These are phyloP conservation scores for Proteles cristata DNA, from an alignment of 2,113 vertebrate genomes.

Conservation along the genomic window DNA sequence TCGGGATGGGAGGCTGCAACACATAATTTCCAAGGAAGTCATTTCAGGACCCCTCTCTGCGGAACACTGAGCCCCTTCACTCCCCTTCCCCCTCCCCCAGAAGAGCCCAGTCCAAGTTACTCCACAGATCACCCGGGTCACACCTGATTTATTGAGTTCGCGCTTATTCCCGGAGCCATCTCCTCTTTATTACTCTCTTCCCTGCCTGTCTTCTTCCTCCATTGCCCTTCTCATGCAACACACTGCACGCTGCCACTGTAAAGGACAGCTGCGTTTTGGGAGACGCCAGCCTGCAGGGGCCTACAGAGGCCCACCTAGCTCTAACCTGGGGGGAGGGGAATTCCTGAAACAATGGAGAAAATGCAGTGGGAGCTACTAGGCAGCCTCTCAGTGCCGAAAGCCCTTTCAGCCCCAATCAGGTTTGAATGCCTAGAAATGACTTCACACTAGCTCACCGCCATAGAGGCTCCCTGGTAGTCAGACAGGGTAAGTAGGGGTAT, in stretches of 20 bases:
- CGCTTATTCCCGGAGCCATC: constrained; percentile 1
- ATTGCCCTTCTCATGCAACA: neutral
- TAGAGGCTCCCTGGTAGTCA: neutral
- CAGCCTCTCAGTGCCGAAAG: neutral
- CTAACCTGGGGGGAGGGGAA: constrained; percentile 14
- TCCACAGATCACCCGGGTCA: neutral
- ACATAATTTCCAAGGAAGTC: constrained; percentile 50
- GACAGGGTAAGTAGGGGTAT: neutral
- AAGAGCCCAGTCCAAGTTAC: constrained; percentile 26
- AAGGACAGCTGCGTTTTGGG: neutral
- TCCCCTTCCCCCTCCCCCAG: neutral
- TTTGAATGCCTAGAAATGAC: constrained; percentile 24
- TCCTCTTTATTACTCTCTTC: neutral
- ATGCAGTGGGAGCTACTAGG: neutral
- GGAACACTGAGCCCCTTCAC: constrained; percentile 13
- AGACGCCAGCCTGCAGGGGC: neutral
- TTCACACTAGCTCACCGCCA: neutral
- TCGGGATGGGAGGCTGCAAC: neutral
- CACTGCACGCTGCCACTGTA: neutral
- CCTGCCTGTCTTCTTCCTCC: neutral
- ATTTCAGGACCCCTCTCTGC: neutral
- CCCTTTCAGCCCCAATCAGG: neutral
- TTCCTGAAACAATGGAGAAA: constrained; percentile 58
- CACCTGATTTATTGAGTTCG: neutral
- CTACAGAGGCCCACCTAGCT: constrained; percentile 33